A percentile compares a stretch with the other conserved stretches of the same genome.
phyloP scores from a whole-genome alignment of 2,888 invertebrate species.

The Candidula unifasciata region DNA sequence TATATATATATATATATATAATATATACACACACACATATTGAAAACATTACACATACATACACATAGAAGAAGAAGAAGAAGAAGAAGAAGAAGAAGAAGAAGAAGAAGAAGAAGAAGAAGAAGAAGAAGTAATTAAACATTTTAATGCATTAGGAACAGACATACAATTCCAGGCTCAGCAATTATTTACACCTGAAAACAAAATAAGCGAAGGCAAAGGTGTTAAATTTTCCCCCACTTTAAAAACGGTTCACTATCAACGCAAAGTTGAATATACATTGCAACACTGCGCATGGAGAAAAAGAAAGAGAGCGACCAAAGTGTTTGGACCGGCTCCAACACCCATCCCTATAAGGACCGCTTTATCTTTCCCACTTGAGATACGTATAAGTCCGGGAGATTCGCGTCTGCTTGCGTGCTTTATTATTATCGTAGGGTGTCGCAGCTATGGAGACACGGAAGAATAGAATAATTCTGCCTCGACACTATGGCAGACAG shows the following conservation, averaged over 20 bases:
- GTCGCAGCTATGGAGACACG: constrained; percentile 1
- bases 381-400: constrained; percentile 7
- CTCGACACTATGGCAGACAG: constrained; percentile 39
- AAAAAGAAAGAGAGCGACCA: neutral
- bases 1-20: too few relatives aligned
- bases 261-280: neutral
- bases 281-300: neutral
- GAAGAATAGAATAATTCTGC: constrained; percentile 37
- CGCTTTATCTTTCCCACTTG: constrained; percentile 5
- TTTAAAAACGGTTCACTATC: neutral
- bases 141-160: too few relatives aligned
- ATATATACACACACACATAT: too few relatives aligned
- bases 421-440: constrained; percentile 35
- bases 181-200: neutral
- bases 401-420: constrained; percentile 29
- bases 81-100: too few relatives aligned
- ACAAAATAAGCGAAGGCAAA: neutral
- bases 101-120: too few relatives aligned
- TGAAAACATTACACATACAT: too few relatives aligned
- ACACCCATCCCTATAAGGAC: neutral
- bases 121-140: too few relatives aligned
- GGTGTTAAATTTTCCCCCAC: neutral
- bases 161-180: too few relatives aligned
- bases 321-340: constrained; percentile 14
- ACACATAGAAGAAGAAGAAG: too few relatives aligned